Percentiles rank a stretch among this genome's conserved stretches.
These are phyloP conservation scores for Zhuqinia jingwanae DNA, from an alignment of 2,888 invertebrate species.

Conservation along the genomic window DNA sequence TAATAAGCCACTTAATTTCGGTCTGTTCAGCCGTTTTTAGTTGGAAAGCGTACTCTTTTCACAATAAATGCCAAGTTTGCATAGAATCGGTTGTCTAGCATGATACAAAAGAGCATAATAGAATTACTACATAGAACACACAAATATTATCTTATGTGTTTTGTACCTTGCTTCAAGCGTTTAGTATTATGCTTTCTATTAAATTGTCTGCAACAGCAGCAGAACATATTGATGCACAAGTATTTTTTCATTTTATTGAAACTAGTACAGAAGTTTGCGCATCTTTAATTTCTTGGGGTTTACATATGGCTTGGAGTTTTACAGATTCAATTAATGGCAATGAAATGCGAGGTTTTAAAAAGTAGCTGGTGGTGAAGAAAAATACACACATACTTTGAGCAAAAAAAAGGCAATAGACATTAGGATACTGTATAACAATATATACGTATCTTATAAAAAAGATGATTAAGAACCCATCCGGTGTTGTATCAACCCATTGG, in stretches of 20 bases:
- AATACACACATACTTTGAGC: too few relatives aligned
- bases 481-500: too few relatives aligned
- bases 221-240: not conserved
- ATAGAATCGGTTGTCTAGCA: not conserved
- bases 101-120: not conserved
- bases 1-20: slow-evolving; percentile 37
- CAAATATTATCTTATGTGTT: not conserved
- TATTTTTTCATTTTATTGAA: not conserved
- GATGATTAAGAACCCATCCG: too few relatives aligned
- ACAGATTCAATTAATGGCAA: not conserved
- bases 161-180: not conserved
- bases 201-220: not conserved
- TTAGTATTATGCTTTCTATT: too few relatives aligned
- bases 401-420: too few relatives aligned
- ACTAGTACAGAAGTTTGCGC: not conserved
- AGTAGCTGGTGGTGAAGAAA: not conserved
- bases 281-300: not conserved
- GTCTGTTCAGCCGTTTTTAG: not conserved
- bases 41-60: not conserved
- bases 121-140: too few relatives aligned
- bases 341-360: not conserved
- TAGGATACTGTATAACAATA: too few relatives aligned
- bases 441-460: too few relatives aligned
- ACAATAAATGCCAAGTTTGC: not conserved
- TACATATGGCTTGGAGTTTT: not conserved